These are phyloP conservation scores for Artemisiospiza belli DNA, from an alignment of 2,113 vertebrate species.

Conservation along the genomic window DNA sequence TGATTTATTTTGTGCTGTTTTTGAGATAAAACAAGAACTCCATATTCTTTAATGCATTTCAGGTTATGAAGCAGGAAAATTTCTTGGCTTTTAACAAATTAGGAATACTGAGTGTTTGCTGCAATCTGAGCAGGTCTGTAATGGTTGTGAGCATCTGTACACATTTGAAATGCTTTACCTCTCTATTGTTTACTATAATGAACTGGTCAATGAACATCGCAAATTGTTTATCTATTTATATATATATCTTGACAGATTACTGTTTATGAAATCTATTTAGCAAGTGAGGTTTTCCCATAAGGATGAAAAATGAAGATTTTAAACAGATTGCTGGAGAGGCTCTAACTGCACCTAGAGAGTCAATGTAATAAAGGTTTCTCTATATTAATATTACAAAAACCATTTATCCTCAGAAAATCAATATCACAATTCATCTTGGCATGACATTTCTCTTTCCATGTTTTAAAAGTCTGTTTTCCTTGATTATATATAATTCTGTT, in stretches of 20 bases:
- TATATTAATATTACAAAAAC: constrained; percentile 90
- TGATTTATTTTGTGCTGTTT: not conserved
- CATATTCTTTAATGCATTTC: not conserved
- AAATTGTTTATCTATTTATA: constrained; percentile 86
- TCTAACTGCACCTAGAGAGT: constrained; percentile 79
- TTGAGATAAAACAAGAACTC: not conserved
- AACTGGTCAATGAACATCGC: constrained; percentile 81
- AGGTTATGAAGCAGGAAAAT: not conserved
- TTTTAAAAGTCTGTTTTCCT: constrained; percentile 70
- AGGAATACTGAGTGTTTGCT: not conserved
- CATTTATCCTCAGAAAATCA: constrained; percentile 87
- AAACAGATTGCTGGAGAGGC: constrained; percentile 82
- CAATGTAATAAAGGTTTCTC: constrained; percentile 87
- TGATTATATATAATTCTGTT: constrained; percentile 73
- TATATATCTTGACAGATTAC: constrained; percentile 79
- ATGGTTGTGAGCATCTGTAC: not conserved
- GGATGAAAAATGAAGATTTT: constrained; percentile 88
- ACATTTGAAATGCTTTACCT: constrained; percentile 19
- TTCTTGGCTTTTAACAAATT: not conserved
- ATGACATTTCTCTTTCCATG: constrained; percentile 70
- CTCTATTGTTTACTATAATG: constrained; percentile 76
- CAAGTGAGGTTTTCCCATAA: constrained; percentile 80
- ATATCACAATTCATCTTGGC: constrained; percentile 83
- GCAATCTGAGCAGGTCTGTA: not conserved
- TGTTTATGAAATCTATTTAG: constrained; percentile 84